These are phyloP conservation scores for Cheilosia soror DNA, from an alignment of 2,888 invertebrate species.

Conservation along the genomic window DNA sequence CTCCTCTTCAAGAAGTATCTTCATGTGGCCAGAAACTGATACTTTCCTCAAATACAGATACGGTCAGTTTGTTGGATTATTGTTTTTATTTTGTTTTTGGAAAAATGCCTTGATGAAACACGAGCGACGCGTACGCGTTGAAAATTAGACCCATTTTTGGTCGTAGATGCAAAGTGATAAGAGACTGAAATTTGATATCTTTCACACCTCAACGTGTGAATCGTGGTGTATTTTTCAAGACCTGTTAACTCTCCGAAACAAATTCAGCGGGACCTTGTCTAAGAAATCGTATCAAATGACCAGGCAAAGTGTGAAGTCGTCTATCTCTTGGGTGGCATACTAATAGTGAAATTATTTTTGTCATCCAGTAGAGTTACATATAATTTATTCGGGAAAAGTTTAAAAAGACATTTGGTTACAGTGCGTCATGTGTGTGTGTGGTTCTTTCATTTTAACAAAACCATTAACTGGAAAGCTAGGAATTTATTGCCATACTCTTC, in stretches of 20 bases:
- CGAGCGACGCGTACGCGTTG: constrained; percentile 38
- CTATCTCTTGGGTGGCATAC: constrained; percentile 50
- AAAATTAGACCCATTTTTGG: constrained; percentile 56
- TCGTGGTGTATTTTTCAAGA: neutral
- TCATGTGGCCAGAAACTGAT: constrained; percentile 31
- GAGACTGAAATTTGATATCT: constrained; percentile 54
- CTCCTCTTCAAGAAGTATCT: neutral
- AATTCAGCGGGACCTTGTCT: constrained; percentile 37
- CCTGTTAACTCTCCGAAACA: constrained; percentile 2
- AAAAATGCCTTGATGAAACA: constrained; percentile 15
- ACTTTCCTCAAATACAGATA: constrained; percentile 4
- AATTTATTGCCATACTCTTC: constrained; percentile 52
- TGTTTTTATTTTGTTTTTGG: constrained; percentile 8
- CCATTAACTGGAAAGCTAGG: constrained; percentile 31
- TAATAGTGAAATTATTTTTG: constrained; percentile 30
- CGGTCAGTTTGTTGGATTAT: constrained; percentile 32
- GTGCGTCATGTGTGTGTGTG: constrained; percentile 3
- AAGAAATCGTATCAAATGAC: constrained; percentile 68
- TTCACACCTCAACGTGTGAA: constrained; percentile 63
- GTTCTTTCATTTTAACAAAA: neutral
- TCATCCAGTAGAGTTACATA: neutral
- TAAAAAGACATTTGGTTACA: constrained; percentile 33
- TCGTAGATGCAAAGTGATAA: constrained; percentile 59
- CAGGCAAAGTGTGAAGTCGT: constrained; percentile 58
- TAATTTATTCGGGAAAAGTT: constrained; percentile 34